These are phyloP conservation scores for Dallia pectoralis DNA, from an alignment of 2,797 vertebrate genomes.

Conservation along the genomic window DNA sequence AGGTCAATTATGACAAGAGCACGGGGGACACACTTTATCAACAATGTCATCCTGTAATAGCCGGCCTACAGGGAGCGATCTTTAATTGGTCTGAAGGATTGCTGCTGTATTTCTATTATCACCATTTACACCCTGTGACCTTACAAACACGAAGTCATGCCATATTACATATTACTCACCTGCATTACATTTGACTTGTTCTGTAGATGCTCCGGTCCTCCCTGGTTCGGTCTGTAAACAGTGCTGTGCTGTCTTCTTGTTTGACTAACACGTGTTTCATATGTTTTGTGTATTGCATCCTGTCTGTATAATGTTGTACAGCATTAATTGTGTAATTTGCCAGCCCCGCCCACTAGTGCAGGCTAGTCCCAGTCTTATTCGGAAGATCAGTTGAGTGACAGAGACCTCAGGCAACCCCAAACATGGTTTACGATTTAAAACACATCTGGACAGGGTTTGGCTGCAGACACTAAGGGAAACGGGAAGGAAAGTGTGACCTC, in stretches of 20 bases:
- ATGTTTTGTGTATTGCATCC: not conserved
- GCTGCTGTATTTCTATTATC: not conserved
- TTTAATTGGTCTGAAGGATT: not conserved
- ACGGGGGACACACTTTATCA: not conserved
- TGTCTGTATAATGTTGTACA: not conserved
- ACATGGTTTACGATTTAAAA: not conserved
- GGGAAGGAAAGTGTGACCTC: conserved; percentile 7
- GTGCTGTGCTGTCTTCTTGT: conserved; percentile 2
- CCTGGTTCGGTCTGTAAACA: not conserved
- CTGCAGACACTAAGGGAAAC: not conserved
- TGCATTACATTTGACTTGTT: conserved; percentile 28
- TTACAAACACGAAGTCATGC: not conserved
- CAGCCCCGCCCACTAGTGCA: not conserved
- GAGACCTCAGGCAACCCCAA: not conserved
- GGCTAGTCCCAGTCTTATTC: not conserved
- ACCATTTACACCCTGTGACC: not conserved
- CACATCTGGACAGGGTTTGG: conserved; percentile 8
- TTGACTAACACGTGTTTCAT: not conserved
- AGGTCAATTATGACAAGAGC: not conserved
- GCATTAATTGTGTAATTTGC: not conserved
- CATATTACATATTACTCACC: not conserved
- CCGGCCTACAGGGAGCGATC: not conserved
- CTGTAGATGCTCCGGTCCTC: conserved; percentile 17
- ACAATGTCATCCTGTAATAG: not conserved
- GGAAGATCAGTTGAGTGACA: not conserved